Base-by-base conservation (phyloP, 1,140 invertebrate genomes). In the Penaeus japonicus region DNA sequence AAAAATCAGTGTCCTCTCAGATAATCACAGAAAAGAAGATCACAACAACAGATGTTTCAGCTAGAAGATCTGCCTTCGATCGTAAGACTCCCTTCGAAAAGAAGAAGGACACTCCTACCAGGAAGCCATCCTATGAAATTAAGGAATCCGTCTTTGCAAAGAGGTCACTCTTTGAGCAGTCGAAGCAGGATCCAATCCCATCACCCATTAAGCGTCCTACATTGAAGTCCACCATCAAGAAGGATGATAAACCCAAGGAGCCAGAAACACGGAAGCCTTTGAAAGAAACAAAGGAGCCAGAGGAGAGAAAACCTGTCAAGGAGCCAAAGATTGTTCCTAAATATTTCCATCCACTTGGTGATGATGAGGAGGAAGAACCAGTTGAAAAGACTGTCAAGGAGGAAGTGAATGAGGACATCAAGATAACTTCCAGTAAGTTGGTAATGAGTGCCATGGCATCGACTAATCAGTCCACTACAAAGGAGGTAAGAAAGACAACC, bases 261-360 rank as follows among this genome's bases (percentile, higher is more conserved):
- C 39, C 39, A 82, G 54, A 79, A 32, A 70, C 47, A 32, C 30
- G n/a, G 0, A 59, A 35, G n/a, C 80, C 80, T 10, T 32, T 24
- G 30, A 73, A 65, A 18, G 86, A 88, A 62, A 82, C 35, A 47
- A 70, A 24, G n/a, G 62, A 70, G 62, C 85, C 77, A 80, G 70
- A 65, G 55, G 85, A 81, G 18, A 32, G 77, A 20, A 78, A 87
- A 32, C 90, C 90, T n/a, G 90, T 89, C 2, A 89, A 89, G 53
- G 90, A 90, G 65, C 90, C 90, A 20, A 3, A 85, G 30, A 89
- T 89, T 70, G 89, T 88, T 32, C 89, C 85, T 18, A 88, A 85
- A 27, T 82, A 90, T 57, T 70, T 90, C 85, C 86, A 89, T 73
- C 89, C 89, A 17, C 78, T 90, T 5, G 90, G 90, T 20, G 85